Percentiles rank a stretch among this genome's conserved stretches.
Evolutionary conservation across 92 coral and sea anemone genomes (phyloP).

Genomic region (Heteractis magnifica): DNA sequence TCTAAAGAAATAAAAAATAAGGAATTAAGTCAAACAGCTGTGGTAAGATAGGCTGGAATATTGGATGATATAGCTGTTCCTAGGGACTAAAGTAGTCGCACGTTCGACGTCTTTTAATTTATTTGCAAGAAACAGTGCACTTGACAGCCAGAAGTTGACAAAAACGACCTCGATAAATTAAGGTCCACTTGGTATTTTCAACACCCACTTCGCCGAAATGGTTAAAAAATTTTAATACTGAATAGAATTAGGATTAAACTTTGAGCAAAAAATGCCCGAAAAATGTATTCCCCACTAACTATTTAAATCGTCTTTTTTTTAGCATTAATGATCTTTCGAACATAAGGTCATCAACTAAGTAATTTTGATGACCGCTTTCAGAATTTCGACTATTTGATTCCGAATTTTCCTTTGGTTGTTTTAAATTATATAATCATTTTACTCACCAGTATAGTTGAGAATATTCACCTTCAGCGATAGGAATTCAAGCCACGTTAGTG

Average conservation of each 20-base stretch:
- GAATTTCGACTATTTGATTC: background rate
- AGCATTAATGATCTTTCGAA: background rate
- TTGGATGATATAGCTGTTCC: background rate
- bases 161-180: background rate
- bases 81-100: background rate
- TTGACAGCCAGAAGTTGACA: conserved; percentile 1
- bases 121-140: background rate
- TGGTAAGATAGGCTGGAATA: background rate
- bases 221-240: background rate
- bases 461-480: background rate
- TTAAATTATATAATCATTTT: background rate
- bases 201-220: background rate
- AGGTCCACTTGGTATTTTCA: background rate
- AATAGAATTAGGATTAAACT: background rate
- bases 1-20: background rate
- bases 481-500: background rate
- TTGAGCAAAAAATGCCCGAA: background rate
- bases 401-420: background rate
- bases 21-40: background rate
- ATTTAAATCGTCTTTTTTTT: background rate
- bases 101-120: background rate
- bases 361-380: background rate
- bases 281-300: background rate
- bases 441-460: background rate
- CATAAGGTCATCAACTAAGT: background rate